These are phyloP conservation scores for Psophia crepitans DNA, from an alignment of 2,113 vertebrate species.

Conservation along the genomic window DNA sequence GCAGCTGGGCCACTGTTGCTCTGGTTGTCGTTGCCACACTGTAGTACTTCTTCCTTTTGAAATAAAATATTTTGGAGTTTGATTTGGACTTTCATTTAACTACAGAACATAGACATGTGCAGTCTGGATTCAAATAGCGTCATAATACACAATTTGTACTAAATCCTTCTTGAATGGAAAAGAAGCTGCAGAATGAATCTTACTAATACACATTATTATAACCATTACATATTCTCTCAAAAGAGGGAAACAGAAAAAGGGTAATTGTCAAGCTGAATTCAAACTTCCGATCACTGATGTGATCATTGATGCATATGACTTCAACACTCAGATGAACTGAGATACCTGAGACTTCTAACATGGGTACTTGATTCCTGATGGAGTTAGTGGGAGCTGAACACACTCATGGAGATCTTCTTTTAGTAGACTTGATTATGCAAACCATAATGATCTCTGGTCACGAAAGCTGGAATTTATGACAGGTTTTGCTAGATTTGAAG, in stretches of 20 bases:
- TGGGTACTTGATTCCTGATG: neutral
- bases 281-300: neutral
- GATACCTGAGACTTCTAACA: neutral
- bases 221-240: neutral
- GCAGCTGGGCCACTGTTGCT: neutral
- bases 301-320: neutral
- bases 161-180: neutral
- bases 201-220: neutral
- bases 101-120: neutral
- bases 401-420: neutral
- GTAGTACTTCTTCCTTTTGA: neutral
- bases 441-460: neutral
- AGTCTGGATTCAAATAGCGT: neutral
- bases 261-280: neutral
- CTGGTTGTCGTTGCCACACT: neutral
- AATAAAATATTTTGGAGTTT: neutral
- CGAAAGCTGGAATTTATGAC: neutral
- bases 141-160: neutral
- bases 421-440: neutral
- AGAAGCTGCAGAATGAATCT: neutral
- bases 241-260: neutral
- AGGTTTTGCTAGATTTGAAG: neutral
- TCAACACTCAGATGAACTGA: neutral
- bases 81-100: neutral
- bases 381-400: neutral